A percentile compares a stretch with the other conserved stretches of the same genome.
phyloP scores from a whole-genome alignment of 2,888 invertebrate genomes.

The Leptopilina myrica region DNA sequence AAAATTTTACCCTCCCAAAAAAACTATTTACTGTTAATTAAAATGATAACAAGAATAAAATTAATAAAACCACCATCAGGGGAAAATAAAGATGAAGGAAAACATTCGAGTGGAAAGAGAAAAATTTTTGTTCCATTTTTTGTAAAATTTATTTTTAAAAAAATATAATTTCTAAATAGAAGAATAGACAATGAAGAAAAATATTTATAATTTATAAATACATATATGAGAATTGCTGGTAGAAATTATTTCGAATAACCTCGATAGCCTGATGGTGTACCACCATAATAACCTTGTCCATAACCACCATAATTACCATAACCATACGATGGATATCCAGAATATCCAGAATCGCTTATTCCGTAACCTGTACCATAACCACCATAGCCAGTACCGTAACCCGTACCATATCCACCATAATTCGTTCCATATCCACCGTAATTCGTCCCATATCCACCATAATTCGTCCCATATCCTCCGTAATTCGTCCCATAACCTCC shows the following conservation, averaged over 20 bases:
- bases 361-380: background rate
- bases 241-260: constrained; percentile 61
- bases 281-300: constrained; percentile 15
- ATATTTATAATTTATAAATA: background rate
- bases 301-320: background rate
- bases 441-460: constrained; percentile 78
- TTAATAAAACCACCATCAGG: too few relatives aligned
- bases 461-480: constrained; percentile 60
- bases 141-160: too few relatives aligned
- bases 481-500: constrained; percentile 57
- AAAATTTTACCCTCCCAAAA: too few relatives aligned
- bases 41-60: too few relatives aligned
- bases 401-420: constrained; percentile 41
- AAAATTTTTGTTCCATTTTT: too few relatives aligned
- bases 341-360: background rate
- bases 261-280: constrained; percentile 66
- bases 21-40: too few relatives aligned
- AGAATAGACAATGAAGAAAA: background rate
- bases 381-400: background rate
- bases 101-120: too few relatives aligned
- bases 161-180: too few relatives aligned
- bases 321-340: background rate
- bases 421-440: constrained; percentile 79
- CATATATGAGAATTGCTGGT: background rate
- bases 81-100: too few relatives aligned